A percentile compares a stretch with the other conserved stretches of the same genome.
Evolutionary conservation across 2,888 invertebrate genomes (phyloP).

Genomic region (Hydriomena furcata): DNA sequence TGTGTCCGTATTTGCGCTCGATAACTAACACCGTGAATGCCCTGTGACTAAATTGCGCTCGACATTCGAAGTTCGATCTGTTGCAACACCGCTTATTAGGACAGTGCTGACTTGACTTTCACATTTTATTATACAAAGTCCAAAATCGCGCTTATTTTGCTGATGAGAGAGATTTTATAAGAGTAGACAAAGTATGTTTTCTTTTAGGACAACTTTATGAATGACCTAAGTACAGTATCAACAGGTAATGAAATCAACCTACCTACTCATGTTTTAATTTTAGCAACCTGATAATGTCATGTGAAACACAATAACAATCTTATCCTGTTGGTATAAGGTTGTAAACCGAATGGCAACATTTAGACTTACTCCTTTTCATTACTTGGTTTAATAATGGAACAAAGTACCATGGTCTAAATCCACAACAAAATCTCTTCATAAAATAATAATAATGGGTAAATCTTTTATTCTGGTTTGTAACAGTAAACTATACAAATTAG

Average conservation of each 20-base stretch:
- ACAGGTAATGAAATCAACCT: constrained; percentile 8
- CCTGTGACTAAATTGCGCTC: constrained; percentile 42
- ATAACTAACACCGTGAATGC: constrained; percentile 52
- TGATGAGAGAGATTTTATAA: constrained; percentile 43
- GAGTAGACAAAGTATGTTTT: constrained; percentile 49
- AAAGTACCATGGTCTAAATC: no score
- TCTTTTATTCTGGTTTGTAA: no score
- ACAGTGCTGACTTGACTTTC: constrained; percentile 63
- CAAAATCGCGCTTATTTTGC: constrained; percentile 40
- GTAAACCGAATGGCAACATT: constrained; percentile 1
- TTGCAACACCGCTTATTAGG: constrained; percentile 59
- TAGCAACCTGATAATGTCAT: constrained; percentile 6
- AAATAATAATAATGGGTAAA: no score
- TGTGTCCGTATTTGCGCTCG: constrained; percentile 47
- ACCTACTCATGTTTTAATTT: neutral
- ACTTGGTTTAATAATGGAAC: no score
- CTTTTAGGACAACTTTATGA: constrained; percentile 50
- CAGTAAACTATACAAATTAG: no score
- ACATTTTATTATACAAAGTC: constrained; percentile 42
- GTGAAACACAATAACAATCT: neutral
- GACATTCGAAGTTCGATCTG: constrained; percentile 20
- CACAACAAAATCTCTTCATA: no score
- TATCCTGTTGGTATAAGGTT: constrained; percentile 5
- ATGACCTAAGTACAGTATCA: constrained; percentile 27
- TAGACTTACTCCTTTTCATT: neutral